Conservation (phyloP, 2,888 invertebrate species). For the Tenthredo scrophulariae region DNA sequence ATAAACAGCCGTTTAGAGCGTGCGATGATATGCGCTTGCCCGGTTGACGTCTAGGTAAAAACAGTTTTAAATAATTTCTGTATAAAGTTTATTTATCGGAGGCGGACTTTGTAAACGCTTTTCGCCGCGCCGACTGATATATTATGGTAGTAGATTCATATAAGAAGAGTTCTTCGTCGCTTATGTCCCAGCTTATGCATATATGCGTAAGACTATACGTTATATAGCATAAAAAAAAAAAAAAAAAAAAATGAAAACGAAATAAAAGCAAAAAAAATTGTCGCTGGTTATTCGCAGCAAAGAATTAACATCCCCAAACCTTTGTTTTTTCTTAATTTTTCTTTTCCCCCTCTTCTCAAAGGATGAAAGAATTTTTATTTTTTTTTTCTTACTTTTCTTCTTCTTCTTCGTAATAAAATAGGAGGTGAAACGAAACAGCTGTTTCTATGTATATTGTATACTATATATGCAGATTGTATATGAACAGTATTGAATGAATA, state of each 20-base stretch:
- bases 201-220: neutral
- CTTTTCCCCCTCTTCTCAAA: neutral
- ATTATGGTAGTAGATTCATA: neutral
- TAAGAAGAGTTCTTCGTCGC: neutral
- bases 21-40: too few species aligned
- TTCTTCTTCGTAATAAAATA: neutral
- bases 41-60: neutral
- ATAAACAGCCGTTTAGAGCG: neutral
- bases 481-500: neutral
- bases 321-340: neutral
- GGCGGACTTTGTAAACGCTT: conserved; percentile 34
- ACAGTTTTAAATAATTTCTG: conserved; percentile 41
- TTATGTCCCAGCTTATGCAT: neutral
- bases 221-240: neutral
- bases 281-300: neutral
- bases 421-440: neutral
- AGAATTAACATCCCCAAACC: neutral
- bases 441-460: neutral
- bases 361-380: neutral
- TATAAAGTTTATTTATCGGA: conserved; percentile 50
- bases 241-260: neutral
- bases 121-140: conserved; percentile 45
- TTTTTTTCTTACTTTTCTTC: neutral
- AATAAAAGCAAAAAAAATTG: neutral
- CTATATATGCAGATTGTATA: neutral